Evolutionary conservation across 2,888 invertebrate genomes (phyloP).

Genomic region (Lamellibrachia columna): DNA sequence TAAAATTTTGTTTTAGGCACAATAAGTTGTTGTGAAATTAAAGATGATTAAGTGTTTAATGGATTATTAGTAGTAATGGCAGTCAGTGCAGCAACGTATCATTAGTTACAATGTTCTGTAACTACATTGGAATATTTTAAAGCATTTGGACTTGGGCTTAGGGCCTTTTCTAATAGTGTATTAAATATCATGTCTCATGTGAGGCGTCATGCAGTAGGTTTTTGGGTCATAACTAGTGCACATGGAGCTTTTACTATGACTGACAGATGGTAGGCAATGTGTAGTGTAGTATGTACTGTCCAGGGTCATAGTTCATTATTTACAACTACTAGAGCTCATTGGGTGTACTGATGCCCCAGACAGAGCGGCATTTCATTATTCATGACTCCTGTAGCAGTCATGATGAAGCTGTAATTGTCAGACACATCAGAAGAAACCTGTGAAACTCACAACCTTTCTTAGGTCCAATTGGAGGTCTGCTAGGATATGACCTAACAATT

Average conservation of each 20-base stretch:
- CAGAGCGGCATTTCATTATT: background rate
- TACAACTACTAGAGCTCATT: background rate
- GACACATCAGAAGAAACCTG: background rate
- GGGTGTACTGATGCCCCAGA: background rate
- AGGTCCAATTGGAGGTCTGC: background rate
- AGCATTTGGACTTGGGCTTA: no score
- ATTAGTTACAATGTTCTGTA: no score
- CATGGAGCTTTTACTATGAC: background rate
- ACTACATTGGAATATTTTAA: no score
- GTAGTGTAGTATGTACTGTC: background rate
- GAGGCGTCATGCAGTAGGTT: background rate
- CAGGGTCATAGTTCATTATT: background rate
- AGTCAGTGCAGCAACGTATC: no score
- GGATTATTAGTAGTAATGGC: no score
- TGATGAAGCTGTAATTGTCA: background rate
- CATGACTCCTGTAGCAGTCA: background rate
- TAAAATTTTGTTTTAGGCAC: no score
- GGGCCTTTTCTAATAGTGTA: background rate
- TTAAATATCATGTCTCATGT: background rate
- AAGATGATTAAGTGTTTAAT: no score
- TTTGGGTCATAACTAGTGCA: background rate
- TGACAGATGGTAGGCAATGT: background rate
- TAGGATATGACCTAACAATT: background rate
- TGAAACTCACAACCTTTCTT: background rate
- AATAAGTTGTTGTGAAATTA: no score